Conservation (phyloP, 2,888 invertebrate species). For the Piscicola geometra region DNA sequence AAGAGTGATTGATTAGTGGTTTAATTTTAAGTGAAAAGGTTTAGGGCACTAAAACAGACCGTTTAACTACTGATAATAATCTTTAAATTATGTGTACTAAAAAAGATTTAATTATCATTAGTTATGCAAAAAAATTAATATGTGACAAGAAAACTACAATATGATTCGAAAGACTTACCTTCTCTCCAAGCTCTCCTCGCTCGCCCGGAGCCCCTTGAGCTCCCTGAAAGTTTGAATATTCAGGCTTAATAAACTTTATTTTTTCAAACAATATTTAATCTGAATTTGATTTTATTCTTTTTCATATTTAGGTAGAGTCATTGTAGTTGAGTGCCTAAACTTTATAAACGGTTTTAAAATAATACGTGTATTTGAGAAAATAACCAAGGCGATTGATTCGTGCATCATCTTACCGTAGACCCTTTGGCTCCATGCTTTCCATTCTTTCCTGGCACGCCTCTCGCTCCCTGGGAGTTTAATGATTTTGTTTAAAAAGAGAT, state of each 20-base stretch:
- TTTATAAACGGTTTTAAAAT: too few species aligned
- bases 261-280: neutral
- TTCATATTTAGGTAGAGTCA: too few species aligned
- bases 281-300: neutral
- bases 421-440: slow-evolving; percentile 39
- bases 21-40: too few species aligned
- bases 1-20: too few species aligned
- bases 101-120: neutral
- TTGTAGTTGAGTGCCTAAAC: too few species aligned
- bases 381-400: too few species aligned
- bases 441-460: slow-evolving; percentile 36
- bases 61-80: neutral
- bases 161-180: slow-evolving; percentile 19
- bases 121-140: neutral
- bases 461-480: slow-evolving; percentile 33
- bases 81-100: neutral
- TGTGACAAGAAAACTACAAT: too few species aligned
- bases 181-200: slow-evolving; percentile 49
- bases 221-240: slow-evolving; percentile 33
- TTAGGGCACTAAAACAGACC: too few species aligned
- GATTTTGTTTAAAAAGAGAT: neutral
- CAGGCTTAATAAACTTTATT: neutral
- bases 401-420: slow-evolving; percentile 34
- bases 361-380: too few species aligned
- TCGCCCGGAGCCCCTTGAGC: slow-evolving; percentile 49